phyloP scores from a whole-genome alignment of 1,140 invertebrate species.

The Coenobita brevimanus region DNA sequence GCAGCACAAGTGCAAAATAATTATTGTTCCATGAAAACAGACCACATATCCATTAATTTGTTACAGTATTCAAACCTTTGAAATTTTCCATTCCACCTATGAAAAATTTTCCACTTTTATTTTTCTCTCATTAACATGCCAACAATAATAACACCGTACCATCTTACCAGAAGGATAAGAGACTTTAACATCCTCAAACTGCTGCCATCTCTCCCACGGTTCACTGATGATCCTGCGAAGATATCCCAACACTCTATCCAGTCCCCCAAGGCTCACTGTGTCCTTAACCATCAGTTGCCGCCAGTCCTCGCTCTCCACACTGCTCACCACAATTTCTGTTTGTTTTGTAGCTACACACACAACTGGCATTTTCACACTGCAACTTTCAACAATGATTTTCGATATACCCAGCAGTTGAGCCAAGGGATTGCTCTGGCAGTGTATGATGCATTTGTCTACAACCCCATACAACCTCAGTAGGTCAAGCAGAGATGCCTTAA shows the following conservation, averaged over 20 bases:
- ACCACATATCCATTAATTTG: no score
- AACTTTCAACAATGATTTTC: background rate
- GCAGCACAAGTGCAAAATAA: no score
- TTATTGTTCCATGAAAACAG: no score
- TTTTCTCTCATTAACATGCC: background rate
- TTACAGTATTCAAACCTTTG: no score
- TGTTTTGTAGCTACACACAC: background rate
- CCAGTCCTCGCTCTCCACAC: constrained; percentile 30
- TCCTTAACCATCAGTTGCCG: background rate
- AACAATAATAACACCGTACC: background rate
- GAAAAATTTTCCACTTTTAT: background rate
- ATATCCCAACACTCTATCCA: constrained; percentile 2
- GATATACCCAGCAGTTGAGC: constrained; percentile 6
- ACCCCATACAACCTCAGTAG: constrained; percentile 1
- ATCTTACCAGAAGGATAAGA: background rate
- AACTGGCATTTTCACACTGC: background rate
- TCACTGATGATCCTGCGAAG: constrained; percentile 2
- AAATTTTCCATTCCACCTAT: background rate
- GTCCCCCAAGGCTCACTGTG: constrained; percentile 1
- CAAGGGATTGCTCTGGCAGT: constrained; percentile 7
- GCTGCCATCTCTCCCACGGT: constrained; percentile 21
- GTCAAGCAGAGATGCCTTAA: background rate
- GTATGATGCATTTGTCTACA: background rate
- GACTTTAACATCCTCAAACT: background rate
- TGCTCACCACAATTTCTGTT: background rate